Conservation (phyloP, 2,113 vertebrate species). For the Aegypius monachus region DNA sequence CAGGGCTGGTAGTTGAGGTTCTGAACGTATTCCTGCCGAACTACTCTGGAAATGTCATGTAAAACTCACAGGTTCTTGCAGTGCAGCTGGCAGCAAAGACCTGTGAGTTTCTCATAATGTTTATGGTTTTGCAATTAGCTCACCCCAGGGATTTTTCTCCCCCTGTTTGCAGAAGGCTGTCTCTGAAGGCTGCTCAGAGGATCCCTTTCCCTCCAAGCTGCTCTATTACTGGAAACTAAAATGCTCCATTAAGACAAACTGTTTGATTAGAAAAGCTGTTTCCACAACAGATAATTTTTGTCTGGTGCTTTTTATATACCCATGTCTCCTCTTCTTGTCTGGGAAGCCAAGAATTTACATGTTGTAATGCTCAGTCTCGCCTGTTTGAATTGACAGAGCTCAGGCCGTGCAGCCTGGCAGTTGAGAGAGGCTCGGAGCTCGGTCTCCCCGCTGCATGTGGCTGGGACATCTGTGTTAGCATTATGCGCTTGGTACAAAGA, state of each 20-base stretch:
- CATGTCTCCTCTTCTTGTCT: accelerated
- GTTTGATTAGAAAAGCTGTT: background rate
- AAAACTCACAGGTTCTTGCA: background rate
- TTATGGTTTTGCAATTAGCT: background rate
- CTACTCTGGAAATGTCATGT: background rate
- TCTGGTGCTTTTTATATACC: background rate
- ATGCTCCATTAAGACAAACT: background rate
- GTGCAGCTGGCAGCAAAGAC: background rate
- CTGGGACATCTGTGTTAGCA: too few relatives aligned
- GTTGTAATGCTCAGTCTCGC: background rate
- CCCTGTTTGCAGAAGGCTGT: background rate
- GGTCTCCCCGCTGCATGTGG: background rate
- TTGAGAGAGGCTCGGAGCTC: background rate
- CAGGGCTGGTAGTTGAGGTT: background rate
- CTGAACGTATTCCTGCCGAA: background rate
- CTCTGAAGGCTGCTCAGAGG: background rate
- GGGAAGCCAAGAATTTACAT: background rate
- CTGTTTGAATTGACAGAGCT: background rate
- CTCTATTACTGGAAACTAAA: background rate
- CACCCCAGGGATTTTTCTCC: background rate
- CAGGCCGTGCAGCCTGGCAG: background rate
- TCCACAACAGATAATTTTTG: background rate
- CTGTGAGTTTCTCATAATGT: accelerated
- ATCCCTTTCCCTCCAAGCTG: background rate
- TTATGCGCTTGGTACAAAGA: background rate